Evolutionary conservation across 2,113 vertebrate species (phyloP).

Genomic region (Neodon shergylaensis): DNA sequence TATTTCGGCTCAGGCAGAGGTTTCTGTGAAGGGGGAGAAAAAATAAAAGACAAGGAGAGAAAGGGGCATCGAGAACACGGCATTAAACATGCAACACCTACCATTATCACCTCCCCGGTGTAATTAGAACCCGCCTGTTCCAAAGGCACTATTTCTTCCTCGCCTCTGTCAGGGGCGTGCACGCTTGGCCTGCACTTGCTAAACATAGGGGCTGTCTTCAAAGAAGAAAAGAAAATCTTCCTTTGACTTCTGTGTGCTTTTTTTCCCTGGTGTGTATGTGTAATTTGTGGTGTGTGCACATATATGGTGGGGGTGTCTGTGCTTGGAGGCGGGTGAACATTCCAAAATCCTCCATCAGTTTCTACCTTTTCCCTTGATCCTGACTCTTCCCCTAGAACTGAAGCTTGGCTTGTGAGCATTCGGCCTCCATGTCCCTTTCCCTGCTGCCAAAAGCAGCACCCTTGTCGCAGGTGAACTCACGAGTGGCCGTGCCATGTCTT

Average conservation of each 20-base stretch:
- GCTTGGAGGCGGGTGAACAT: background rate
- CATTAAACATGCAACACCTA: slow-evolving; percentile 82
- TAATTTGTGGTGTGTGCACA: background rate
- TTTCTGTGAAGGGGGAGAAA: slow-evolving; percentile 64
- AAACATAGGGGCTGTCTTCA: slow-evolving; percentile 43
- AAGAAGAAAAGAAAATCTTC: background rate
- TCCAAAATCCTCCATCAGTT: background rate
- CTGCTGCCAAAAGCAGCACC: fast-evolving
- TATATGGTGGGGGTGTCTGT: background rate
- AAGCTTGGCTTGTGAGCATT: too few relatives aligned
- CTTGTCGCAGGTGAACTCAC: too few relatives aligned
- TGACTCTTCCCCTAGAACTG: too few relatives aligned
- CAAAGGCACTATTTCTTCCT: slow-evolving; percentile 60
- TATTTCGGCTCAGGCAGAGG: slow-evolving; percentile 87
- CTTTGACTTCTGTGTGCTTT: background rate
- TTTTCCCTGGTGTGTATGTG: background rate
- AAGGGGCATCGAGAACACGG: slow-evolving; percentile 74
- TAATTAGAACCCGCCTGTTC: slow-evolving; percentile 79
- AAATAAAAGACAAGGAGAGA: slow-evolving; percentile 32
- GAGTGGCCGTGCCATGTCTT: background rate
- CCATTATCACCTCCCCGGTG: slow-evolving; percentile 75
- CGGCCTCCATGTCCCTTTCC: fast-evolving
- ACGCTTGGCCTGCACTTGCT: background rate
- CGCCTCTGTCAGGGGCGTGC: slow-evolving; percentile 18
- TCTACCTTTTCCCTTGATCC: background rate